Evolutionary conservation across 2,888 invertebrate species (phyloP).

Genomic region (Pyrrhosoma nymphula): DNA sequence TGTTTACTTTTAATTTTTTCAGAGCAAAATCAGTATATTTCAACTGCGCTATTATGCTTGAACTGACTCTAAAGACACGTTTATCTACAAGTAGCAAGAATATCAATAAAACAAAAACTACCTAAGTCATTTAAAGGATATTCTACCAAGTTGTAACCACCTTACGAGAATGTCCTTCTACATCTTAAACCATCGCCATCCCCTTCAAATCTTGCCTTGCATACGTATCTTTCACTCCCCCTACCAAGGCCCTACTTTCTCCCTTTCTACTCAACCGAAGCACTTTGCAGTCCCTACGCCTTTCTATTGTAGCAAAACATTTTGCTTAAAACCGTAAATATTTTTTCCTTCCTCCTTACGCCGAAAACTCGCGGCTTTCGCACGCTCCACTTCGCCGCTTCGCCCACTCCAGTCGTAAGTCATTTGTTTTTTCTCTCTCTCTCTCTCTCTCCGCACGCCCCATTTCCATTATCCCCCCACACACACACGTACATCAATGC

Average conservation of each 20-base stretch:
- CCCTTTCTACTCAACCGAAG: background rate
- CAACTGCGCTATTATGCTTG: no score
- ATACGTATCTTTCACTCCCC: background rate
- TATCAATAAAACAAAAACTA: no score
- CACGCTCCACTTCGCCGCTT: slow-evolving; percentile 37
- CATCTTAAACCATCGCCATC: background rate
- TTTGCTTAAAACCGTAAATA: background rate
- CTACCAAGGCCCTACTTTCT: background rate
- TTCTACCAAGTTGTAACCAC: background rate
- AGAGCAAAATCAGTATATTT: no score
- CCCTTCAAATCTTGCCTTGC: background rate
- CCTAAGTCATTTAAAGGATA: no score
- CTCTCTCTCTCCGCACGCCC: background rate
- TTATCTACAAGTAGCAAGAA: no score
- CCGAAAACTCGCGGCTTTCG: background rate
- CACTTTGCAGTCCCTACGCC: background rate
- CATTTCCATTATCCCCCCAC: background rate
- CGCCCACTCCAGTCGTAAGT: slow-evolving; percentile 8
- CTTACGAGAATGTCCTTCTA: background rate
- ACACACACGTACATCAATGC: background rate
- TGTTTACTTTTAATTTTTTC: no score
- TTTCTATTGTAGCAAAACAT: slow-evolving; percentile 11
- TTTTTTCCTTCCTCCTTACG: background rate
- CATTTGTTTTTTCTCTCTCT: background rate
- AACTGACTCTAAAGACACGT: no score